phyloP scores from a whole-genome alignment of 1,140 invertebrate genomes.

The Drosophila teissieri region DNA sequence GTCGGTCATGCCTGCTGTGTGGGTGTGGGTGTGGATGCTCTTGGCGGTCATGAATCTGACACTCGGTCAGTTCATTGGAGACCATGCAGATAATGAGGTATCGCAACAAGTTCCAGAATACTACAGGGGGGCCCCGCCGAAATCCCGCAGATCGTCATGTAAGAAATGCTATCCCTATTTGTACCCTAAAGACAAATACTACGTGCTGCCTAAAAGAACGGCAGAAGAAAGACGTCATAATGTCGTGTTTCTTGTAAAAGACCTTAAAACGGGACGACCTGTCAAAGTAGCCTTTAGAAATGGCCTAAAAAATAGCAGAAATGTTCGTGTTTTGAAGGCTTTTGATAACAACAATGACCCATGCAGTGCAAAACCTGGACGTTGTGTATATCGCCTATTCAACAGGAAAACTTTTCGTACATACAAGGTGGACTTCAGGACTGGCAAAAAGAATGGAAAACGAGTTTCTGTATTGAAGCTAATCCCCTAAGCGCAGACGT shows the following conservation, averaged over 20 bases:
- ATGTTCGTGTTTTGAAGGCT: constrained; percentile 8
- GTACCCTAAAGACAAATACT: constrained; percentile 3
- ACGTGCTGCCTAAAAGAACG: not conserved
- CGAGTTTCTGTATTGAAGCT: not conserved
- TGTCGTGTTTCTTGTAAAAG: constrained; percentile 12
- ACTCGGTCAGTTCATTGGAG: not conserved
- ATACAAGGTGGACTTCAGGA: constrained; percentile 19
- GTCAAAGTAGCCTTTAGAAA: constrained; percentile 27
- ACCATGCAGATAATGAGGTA: not conserved
- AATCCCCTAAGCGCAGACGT: not conserved
- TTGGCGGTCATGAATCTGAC: constrained; percentile 24
- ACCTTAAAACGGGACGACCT: constrained; percentile 5
- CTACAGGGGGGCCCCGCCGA: not conserved
- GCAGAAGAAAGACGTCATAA: not conserved
- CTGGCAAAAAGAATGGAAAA: not conserved
- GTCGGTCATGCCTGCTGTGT: constrained; percentile 39
- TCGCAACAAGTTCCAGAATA: not conserved
- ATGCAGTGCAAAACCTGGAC: not conserved
- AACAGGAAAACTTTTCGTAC: constrained; percentile 3
- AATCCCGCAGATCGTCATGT: not conserved
- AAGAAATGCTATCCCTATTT: not conserved
- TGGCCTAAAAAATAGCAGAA: constrained; percentile 7
- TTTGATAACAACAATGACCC: not conserved
- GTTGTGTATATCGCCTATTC: constrained; percentile 19
- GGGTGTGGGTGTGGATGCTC: constrained; percentile 58